A percentile compares a stretch with the other conserved stretches of the same genome.
Conservation (phyloP, 2,888 invertebrate species). For the Drosophila phalerata region DNA sequence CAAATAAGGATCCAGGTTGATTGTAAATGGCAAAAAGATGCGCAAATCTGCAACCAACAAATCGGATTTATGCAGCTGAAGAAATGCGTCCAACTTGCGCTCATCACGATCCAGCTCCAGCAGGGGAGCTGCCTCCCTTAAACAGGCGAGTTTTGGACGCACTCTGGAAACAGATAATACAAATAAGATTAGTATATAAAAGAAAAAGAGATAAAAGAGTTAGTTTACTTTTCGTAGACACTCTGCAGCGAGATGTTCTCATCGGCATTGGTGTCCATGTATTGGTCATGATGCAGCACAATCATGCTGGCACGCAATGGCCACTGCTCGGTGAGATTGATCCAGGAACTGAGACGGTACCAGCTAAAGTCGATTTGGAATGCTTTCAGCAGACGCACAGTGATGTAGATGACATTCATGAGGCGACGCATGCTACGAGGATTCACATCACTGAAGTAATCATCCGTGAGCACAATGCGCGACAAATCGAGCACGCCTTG, state of each 20-base stretch:
- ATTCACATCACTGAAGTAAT: conserved; percentile 99
- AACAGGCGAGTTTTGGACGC: conserved; percentile 91
- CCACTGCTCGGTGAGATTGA: conserved; percentile 99
- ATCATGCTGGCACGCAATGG: conserved; percentile 99
- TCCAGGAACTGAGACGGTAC: conserved; percentile 99
- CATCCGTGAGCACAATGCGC: conserved; percentile 96
- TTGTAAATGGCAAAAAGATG: conserved; percentile 98
- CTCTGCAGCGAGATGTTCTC: conserved; percentile 94
- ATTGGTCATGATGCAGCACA: conserved; percentile 96
- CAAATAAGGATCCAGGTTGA: conserved; percentile 98
- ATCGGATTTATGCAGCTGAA: conserved; percentile 94
- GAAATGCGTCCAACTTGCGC: conserved; percentile 96
- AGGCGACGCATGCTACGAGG: conserved; percentile 97
- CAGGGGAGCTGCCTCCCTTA: conserved; percentile 95
- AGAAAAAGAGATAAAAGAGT: not conserved
- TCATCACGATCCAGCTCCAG: conserved; percentile 97
- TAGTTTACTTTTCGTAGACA: conserved; percentile 95
- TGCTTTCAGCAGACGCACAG: conserved; percentile 97
- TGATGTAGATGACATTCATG: conserved; percentile 98
- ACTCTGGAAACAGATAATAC: conserved; percentile 87
- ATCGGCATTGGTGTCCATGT: conserved; percentile 92
- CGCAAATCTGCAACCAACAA: conserved; percentile 95
- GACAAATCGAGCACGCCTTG: conserved; percentile 86
- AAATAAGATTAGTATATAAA: not conserved
- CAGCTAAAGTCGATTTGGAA: conserved; percentile 99